Evolutionary conservation across 2,888 invertebrate genomes (phyloP).

Genomic region (Cotesia congregata): DNA sequence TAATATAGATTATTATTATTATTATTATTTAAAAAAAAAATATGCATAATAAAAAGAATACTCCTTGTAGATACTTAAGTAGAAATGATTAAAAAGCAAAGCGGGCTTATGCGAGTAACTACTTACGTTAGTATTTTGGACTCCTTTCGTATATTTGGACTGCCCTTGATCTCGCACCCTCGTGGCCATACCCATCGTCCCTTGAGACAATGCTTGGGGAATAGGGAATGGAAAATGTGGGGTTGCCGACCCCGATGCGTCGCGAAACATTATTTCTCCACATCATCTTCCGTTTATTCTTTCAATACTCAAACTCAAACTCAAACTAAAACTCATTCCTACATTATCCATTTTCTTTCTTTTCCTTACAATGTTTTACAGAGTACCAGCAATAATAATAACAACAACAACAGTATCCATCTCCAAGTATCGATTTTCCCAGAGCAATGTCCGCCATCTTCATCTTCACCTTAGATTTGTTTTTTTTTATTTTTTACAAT

Average conservation of each 20-base stretch:
- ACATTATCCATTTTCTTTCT: slow-evolving; percentile 21
- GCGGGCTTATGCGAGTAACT: slow-evolving; percentile 38
- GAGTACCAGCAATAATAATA: too few species aligned
- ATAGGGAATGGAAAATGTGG: slow-evolving; percentile 22
- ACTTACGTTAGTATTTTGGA: slow-evolving; percentile 37
- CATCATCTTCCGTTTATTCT: slow-evolving; percentile 25
- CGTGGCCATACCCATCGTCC: slow-evolving; percentile 37
- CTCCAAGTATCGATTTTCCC: too few species aligned
- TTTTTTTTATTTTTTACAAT: too few species aligned
- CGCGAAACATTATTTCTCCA: slow-evolving; percentile 46
- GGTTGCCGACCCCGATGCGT: slow-evolving; percentile 40
- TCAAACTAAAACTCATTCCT: background rate
- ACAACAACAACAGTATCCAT: too few species aligned
- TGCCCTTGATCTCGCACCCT: slow-evolving; percentile 42
- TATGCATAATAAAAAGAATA: background rate
- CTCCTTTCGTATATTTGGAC: slow-evolving; percentile 34
- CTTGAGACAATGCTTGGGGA: slow-evolving; percentile 35
- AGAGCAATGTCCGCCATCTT: too few species aligned
- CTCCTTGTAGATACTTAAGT: slow-evolving; percentile 1
- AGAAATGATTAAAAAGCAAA: slow-evolving; percentile 31
- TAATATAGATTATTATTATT: background rate
- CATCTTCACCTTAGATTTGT: too few species aligned
- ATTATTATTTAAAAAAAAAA: background rate
- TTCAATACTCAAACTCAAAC: background rate
- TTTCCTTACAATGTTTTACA: background rate